Evolutionary conservation across 2,113 vertebrate genomes (phyloP), one percentile per base, ranked within the genome.

Genomic region (Halichoerus grypus): DNA sequence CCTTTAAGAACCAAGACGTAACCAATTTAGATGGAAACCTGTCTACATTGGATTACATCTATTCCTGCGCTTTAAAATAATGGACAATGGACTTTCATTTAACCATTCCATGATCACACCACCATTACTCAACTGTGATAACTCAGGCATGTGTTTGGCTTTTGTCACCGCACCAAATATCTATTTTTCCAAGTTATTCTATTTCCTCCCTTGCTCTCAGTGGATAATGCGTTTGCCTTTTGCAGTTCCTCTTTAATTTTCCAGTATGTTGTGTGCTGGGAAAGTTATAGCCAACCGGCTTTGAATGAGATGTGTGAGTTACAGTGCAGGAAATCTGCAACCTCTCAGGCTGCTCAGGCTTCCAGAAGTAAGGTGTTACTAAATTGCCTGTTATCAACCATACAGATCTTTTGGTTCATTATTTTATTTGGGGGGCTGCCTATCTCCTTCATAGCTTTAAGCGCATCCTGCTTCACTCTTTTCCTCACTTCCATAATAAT

Each of bases 1-100:
- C 46, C 85, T 84, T 93, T 46, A 96, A 94, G 83, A 94, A 74
- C 36, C 31, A 76, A 53, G 69, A 80, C 36, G 74, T 28, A 88
- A 93, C 3, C 19, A 93, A 46, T 87, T 88, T 87, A 92, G 36
- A 95, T 74, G 84, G 77, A 86, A 85, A 87, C 36, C 33, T 71
- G 6, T 91, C 53, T 89, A 80, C 42, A 83, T 28, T 63, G 61
- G 61, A 67, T 89, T 93, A 82, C 53, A 83, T 39, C 28, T 95
- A 42, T 26, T n/a, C 67, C 57, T 90, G 33, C 16, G 57, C 91
- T 95, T 96, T 94, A 89, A 97, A 84, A 90, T 33, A 46, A 36
- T 79, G 46, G 33, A 46, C 65, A 92, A 84, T 28, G 76, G 31
- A 71, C 33, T 65, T 95, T 89, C 53, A 49, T 92, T 87, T 69